These are phyloP conservation scores for Chaetops frenatus DNA, from an alignment of 2,113 vertebrate species.

Conservation along the genomic window DNA sequence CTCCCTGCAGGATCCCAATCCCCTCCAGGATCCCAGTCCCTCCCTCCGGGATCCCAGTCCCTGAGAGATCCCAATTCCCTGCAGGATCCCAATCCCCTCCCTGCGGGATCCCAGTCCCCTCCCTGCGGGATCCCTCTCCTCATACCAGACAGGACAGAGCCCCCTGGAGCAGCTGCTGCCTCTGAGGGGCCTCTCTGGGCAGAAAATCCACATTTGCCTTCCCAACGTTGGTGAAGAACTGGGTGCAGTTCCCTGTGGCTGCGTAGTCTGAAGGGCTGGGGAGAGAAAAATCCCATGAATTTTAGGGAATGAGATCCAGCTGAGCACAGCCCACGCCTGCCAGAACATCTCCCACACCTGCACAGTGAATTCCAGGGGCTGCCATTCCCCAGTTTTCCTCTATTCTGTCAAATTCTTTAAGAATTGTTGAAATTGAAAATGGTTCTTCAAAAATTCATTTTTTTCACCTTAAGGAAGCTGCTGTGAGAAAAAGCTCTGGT, in stretches of 20 bases:
- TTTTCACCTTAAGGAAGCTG: too few relatives aligned
- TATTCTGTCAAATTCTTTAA: too few relatives aligned
- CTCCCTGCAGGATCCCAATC: too few relatives aligned
- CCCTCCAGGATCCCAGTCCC: not conserved
- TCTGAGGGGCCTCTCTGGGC: not conserved
- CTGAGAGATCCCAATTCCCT: not conserved
- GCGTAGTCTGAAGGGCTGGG: constrained; percentile 31
- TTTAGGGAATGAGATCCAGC: not conserved
- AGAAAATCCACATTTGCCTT: constrained; percentile 27
- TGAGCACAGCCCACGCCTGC: fast-evolving
- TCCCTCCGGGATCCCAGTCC: not conserved
- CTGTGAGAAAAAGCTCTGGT: too few relatives aligned
- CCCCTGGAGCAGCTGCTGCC: constrained; percentile 17
- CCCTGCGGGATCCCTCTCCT: not conserved
- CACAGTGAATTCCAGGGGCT: not conserved
- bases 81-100: not conserved
- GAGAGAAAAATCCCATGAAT: not conserved
- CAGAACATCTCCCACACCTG: not conserved
- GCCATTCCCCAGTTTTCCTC: not conserved
- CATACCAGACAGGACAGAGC: constrained; percentile 56
- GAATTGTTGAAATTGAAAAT: not conserved
- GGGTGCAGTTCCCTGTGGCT: constrained; percentile 27
- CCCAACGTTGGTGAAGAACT: not conserved
- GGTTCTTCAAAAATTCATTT: not conserved
- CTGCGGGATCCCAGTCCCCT: not conserved